Evolutionary conservation across 2,113 vertebrate species (phyloP), one percentile per base, ranked within the genome.

Genomic region (Neodontobutis hainanensis): DNA sequence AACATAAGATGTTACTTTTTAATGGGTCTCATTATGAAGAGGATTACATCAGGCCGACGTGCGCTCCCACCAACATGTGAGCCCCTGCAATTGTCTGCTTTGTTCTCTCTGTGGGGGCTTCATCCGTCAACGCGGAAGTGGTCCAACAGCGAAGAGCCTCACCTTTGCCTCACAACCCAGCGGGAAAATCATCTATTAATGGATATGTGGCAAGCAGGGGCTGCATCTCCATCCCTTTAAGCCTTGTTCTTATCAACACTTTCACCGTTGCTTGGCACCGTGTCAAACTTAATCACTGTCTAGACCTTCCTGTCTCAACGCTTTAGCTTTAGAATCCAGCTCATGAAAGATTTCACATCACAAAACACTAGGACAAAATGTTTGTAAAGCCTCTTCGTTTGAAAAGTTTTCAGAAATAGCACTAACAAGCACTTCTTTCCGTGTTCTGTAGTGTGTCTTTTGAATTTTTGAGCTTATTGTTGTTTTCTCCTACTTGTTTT

Each of bases 111-210:
- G 19, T 3, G 19, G 19, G 19, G 19, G 19, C 16, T 6, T 15
- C 46, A 27, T 74, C 65, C 62, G 62, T 73, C 40, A 73, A 67
- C 32, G 38, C 45, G 53, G 53, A 59, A 77, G 74, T 52, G 56
- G 63, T 27, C 35, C 51, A 36, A 58, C 68, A 60, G 46, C 47
- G 36, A 75, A 43, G 67, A 49, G 43, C 9, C 40, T 53, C 43
- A 84, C 59, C 74, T 81, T 44, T 65, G 49, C 70, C 56, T 67
- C 63, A 27, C 19, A 80, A 70, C 70, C 63, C 45, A 42, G 60
- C 68, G 50, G 38, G 68, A 69, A 48, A 73, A 78, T 53, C 56
- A 64, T 76, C 64, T 65, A 63, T 67, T 67, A 80, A 75, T 79
- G 66, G 62, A 74, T 49, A 65, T 10, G 16, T 58, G 65, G 74